These are phyloP conservation scores for Ornithorhynchus anatinus DNA, from an alignment of 2,113 vertebrate species.

Conservation along the genomic window DNA sequence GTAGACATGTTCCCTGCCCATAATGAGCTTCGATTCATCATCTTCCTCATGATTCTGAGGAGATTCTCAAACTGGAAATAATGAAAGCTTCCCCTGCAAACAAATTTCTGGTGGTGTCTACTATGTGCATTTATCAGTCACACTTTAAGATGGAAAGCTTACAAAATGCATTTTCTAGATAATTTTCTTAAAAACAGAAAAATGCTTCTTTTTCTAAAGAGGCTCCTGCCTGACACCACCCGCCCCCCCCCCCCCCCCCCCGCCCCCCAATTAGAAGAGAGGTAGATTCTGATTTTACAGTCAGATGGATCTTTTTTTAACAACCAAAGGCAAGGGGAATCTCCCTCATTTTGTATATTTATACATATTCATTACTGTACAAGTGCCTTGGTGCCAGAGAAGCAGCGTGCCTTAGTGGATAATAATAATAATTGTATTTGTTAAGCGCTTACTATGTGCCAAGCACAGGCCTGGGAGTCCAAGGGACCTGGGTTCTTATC, in stretches of 20 bases:
- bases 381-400: background rate
- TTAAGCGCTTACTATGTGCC: too few relatives aligned
- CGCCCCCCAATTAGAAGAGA: background rate
- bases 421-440: too few relatives aligned
- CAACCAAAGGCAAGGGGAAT: background rate
- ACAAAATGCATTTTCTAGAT: constrained; percentile 6
- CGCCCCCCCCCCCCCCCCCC: too few relatives aligned
- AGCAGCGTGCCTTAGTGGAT: too few relatives aligned
- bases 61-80: background rate
- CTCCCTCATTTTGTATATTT: background rate
- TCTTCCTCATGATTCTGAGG: background rate
- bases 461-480: too few relatives aligned
- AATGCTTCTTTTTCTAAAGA: background rate
- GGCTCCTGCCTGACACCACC: background rate
- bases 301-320: constrained; percentile 14
- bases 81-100: background rate
- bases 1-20: too few relatives aligned
- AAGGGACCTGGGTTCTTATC: too few relatives aligned
- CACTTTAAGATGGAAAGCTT: background rate
- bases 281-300: constrained; percentile 14
- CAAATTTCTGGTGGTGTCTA: background rate
- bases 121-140: background rate
- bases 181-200: constrained; percentile 33
- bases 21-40: background rate
- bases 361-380: background rate